Evolutionary conservation across 1,140 invertebrate genomes (phyloP).

Genomic region (Brachionus sp.): DNA sequence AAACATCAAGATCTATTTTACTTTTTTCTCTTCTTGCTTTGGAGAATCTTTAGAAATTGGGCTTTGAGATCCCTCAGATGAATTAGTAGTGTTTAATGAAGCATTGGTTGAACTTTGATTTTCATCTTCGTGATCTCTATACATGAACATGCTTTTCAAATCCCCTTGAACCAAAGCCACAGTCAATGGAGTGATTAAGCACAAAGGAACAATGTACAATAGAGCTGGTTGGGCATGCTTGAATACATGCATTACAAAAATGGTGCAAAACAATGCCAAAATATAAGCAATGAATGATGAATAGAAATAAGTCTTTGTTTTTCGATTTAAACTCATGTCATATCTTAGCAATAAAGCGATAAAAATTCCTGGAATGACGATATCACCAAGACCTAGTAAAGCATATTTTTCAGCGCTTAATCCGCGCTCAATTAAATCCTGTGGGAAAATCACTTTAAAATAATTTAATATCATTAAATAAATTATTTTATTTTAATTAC

Average conservation of each 20-base stretch:
- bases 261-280: conserved; percentile 83
- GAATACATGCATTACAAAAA: conserved; percentile 95
- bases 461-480: conserved; percentile 44
- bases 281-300: conserved; percentile 90
- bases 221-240: conserved; percentile 94
- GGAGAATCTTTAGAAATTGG: not conserved
- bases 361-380: conserved; percentile 98
- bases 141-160: conserved; percentile 73
- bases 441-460: conserved; percentile 86
- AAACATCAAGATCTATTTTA: not conserved
- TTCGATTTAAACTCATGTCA: conserved; percentile 62
- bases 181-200: conserved; percentile 79
- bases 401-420: conserved; percentile 88
- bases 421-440: conserved; percentile 90
- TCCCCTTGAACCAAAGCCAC: conserved; percentile 86
- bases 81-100: conserved; percentile 3
- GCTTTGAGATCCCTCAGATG: conserved; percentile 23
- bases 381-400: conserved; percentile 96
- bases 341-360: conserved; percentile 92
- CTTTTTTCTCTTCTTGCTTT: conserved; percentile 8
- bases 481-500: conserved; percentile 60
- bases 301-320: conserved; percentile 72
- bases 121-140: conserved; percentile 45
- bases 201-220: conserved; percentile 92
- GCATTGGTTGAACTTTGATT: not conserved